Percentiles rank a stretch among this genome's conserved stretches.
These are phyloP conservation scores for Molossus alvarezi DNA, from an alignment of 2,797 vertebrate genomes.

Conservation along the genomic window DNA sequence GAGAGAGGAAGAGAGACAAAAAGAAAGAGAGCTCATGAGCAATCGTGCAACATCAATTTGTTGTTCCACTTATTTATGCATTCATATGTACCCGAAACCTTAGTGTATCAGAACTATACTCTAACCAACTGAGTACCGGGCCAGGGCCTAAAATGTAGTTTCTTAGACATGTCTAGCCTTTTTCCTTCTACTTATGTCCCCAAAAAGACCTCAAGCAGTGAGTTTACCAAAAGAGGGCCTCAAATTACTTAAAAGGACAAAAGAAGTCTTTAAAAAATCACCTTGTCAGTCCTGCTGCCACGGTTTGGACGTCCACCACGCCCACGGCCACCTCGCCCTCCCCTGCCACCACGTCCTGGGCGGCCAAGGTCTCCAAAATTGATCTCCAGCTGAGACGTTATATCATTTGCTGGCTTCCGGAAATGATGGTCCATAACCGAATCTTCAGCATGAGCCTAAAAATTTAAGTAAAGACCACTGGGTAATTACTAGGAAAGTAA, in stretches of 20 bases:
- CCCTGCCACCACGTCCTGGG: slow-evolving; percentile 97
- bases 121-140: neutral
- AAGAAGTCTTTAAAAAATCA: slow-evolving; percentile 83
- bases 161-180: neutral
- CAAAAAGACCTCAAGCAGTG: neutral
- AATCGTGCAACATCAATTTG: neutral
- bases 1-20: neutral
- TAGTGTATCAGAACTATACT: neutral
- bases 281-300: slow-evolving; percentile 97
- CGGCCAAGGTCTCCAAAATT: slow-evolving; percentile 99
- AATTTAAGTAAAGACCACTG: neutral
- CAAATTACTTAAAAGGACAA: neutral
- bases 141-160: neutral
- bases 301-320: slow-evolving; percentile 93
- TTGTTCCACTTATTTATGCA: neutral
- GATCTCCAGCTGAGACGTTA: slow-evolving; percentile 99
- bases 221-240: neutral
- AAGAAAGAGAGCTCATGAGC: neutral
- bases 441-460: slow-evolving; percentile 93
- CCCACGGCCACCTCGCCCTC: slow-evolving; percentile 92
- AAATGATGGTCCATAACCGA: slow-evolving; percentile 97
- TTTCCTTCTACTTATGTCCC: neutral
- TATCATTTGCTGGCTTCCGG: slow-evolving; percentile 99
- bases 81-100: neutral
- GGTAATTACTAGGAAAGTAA: neutral